Evolutionary conservation across 2,797 vertebrate species (phyloP).

Genomic region (Distichodus sexfasciatus): DNA sequence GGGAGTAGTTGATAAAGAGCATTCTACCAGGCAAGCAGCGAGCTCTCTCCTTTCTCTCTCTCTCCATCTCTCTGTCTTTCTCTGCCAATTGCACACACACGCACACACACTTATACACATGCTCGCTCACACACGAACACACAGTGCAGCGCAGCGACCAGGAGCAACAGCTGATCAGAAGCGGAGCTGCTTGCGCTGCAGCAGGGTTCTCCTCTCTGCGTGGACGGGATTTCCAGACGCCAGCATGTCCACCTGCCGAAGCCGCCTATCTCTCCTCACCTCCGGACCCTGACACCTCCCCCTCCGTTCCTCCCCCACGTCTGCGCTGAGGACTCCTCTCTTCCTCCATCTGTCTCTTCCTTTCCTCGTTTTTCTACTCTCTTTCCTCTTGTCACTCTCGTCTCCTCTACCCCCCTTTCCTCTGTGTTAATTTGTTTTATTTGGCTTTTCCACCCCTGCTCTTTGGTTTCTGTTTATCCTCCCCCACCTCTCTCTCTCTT

Average conservation of each 20-base stretch:
- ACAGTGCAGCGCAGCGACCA: conserved; percentile 52
- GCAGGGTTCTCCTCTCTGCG: conserved; percentile 40
- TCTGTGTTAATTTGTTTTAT: too few species aligned
- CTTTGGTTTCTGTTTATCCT: neutral
- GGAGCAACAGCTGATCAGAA: conserved; percentile 73
- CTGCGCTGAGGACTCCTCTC: conserved; percentile 21
- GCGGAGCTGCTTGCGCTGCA: conserved; percentile 44
- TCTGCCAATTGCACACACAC: conserved; percentile 14
- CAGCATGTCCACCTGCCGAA: conserved; percentile 46
- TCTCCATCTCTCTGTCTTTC: conserved; percentile 50
- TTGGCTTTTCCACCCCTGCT: too few species aligned
- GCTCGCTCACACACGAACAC: conserved; percentile 26
- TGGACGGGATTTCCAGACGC: conserved; percentile 66
- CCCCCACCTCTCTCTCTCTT: conserved; percentile 13
- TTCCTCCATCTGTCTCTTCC: conserved; percentile 36
- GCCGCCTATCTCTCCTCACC: conserved; percentile 31
- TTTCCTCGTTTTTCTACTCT: conserved; percentile 4
- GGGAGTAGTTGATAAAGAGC: conserved; percentile 98
- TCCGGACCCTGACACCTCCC: conserved; percentile 60
- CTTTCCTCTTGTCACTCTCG: neutral
- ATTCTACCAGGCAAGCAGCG: conserved; percentile 88
- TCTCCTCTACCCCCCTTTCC: neutral
- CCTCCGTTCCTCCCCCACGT: neutral
- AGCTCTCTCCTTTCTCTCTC: conserved; percentile 67
- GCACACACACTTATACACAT: conserved; percentile 34